Evolutionary conservation across 1,140 invertebrate genomes (phyloP).

Genomic region (Eueides isabella): DNA sequence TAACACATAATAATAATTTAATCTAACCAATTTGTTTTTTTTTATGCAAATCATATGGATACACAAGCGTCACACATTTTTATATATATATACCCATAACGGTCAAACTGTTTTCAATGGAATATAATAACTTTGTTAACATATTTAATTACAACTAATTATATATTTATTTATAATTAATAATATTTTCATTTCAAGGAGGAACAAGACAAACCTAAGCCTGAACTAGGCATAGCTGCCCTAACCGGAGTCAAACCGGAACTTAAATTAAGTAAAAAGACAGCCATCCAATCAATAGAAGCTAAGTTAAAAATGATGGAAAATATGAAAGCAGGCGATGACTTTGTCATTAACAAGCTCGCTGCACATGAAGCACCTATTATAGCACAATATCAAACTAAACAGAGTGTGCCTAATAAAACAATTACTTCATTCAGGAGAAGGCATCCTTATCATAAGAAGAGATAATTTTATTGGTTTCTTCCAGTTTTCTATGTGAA

Average conservation of each 20-base stretch:
- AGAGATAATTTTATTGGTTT: slow-evolving; percentile 61
- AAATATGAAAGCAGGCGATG: slow-evolving; percentile 85
- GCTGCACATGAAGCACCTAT: slow-evolving; percentile 85
- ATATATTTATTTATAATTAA: background rate
- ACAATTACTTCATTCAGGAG: slow-evolving; percentile 67
- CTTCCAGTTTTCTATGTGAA: slow-evolving; percentile 8
- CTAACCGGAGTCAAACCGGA: slow-evolving; percentile 88
- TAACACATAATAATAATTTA: too few species aligned
- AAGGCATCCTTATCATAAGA: slow-evolving; percentile 79
- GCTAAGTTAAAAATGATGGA: slow-evolving; percentile 92
- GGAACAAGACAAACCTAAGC: slow-evolving; percentile 88
- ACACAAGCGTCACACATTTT: too few species aligned
- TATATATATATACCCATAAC: too few species aligned
- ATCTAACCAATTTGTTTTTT: too few species aligned
- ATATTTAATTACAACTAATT: too few species aligned
- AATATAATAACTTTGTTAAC: too few species aligned
- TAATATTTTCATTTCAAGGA: slow-evolving; percentile 80
- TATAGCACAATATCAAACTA: slow-evolving; percentile 85
- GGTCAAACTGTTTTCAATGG: too few species aligned
- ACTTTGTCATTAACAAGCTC: slow-evolving; percentile 88
- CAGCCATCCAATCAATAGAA: slow-evolving; percentile 93
- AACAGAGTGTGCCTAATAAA: slow-evolving; percentile 80
- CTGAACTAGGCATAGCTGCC: slow-evolving; percentile 88
- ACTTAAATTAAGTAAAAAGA: slow-evolving; percentile 87
- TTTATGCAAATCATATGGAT: too few species aligned